Evolutionary conservation across 2,797 vertebrate genomes (phyloP).

Genomic region (Sternotherus odoratus): DNA sequence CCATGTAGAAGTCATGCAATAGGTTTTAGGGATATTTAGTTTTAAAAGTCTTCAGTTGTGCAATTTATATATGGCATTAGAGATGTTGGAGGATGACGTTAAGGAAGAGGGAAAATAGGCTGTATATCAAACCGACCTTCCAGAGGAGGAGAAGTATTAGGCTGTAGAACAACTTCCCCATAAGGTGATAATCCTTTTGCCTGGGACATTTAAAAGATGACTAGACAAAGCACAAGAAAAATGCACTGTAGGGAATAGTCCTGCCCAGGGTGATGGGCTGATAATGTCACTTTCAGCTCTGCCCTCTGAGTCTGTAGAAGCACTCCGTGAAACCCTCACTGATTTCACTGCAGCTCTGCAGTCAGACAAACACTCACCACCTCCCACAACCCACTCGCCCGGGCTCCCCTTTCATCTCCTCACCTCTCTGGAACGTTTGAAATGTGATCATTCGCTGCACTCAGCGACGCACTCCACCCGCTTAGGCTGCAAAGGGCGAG

Average conservation of each 20-base stretch:
- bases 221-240: background rate
- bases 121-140: background rate
- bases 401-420: background rate
- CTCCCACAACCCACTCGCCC: too few relatives aligned
- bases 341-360: background rate
- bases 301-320: background rate
- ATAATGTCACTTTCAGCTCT: background rate
- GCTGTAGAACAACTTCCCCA: background rate
- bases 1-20: background rate
- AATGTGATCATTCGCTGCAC: background rate
- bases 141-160: background rate
- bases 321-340: fast-evolving
- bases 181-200: background rate
- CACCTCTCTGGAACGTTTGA: background rate
- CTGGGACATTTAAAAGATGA: background rate
- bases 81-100: background rate
- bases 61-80: background rate
- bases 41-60: background rate
- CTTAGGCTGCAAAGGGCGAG: background rate
- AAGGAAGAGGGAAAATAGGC: background rate
- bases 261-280: background rate
- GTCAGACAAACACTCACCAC: background rate
- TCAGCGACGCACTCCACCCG: background rate
- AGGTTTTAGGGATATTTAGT: background rate
- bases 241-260: background rate